Evolutionary conservation across 2,797 vertebrate species (phyloP).

Genomic region (Nyctibius grandis): DNA sequence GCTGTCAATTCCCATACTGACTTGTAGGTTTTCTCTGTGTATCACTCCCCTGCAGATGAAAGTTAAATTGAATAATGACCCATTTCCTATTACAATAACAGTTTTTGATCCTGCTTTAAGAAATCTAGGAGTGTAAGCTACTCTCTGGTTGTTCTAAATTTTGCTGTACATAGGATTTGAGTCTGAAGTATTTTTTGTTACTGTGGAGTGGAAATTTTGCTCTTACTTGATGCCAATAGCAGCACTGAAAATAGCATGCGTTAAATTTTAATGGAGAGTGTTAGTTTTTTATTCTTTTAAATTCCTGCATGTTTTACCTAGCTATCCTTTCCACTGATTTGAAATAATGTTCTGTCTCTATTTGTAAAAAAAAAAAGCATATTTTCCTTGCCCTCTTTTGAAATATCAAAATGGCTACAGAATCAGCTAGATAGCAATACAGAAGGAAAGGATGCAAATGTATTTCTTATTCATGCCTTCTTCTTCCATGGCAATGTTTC

Average conservation of each 20-base stretch:
- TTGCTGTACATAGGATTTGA: not conserved
- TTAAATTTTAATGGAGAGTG: not conserved
- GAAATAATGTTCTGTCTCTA: not conserved
- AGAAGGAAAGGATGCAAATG: not conserved
- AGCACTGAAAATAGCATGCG: not conserved
- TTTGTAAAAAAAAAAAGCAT: not conserved
- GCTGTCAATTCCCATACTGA: not conserved
- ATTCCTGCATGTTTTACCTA: not conserved
- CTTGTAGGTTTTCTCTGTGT: not conserved
- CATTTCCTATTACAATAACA: slow-evolving; percentile 6
- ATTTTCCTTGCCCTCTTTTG: not conserved
- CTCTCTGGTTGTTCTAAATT: not conserved
- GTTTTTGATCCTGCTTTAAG: slow-evolving; percentile 3
- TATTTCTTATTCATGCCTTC: not conserved
- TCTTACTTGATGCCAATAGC: not conserved
- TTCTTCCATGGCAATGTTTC: not conserved
- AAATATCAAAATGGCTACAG: not conserved
- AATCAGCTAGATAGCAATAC: not conserved
- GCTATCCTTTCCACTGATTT: not conserved
- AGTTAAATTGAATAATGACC: slow-evolving; percentile 25
- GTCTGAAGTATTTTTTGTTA: not conserved
- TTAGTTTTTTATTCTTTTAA: not conserved
- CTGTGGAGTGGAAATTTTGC: not conserved
- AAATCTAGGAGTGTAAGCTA: not conserved
- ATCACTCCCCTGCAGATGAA: not conserved